Base-by-base conservation (phyloP, 1,140 invertebrate species). In the Parasteatoda tepidariorum region DNA sequence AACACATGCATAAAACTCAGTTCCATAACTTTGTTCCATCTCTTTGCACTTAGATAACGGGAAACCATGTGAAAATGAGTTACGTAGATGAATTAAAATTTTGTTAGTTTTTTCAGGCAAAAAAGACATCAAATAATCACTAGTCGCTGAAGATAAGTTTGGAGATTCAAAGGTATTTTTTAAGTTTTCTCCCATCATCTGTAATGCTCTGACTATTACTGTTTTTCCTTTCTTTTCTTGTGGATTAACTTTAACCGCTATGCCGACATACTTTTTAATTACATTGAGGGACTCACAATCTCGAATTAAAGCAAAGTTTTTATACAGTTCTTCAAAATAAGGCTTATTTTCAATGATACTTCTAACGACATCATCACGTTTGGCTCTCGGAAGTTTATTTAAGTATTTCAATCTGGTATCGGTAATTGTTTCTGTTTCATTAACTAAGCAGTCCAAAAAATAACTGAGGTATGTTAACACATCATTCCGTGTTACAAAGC, bases 141-240 rank as follows among this genome's bases (percentile, higher is more conserved):
- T 15, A 9, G 55, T 73, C 2, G 22, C 9, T n/a, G 7, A 7
- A 18, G 70, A 73, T 28, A 73, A 28, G 11, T 73, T 73, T n/a
- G 70, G 70, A 59, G 48, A 57, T 57, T 57, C 48, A 18, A 73
- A n/a, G 15, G 70, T 73, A 28, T 57, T 33, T 31, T 73, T 73
- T n/a, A 73, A 73, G 31, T 73, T n/a, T 30, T 73, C 70, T 7
- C 70, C 70, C 2, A 55, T 57, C 4, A 73, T 28, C 30, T 73
- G 48, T 22, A 73, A 30, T 15, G 28, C n/a, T 38, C 48, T 73
- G 41, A 31, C 30, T 31, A 73, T 30, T 26, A 57, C 28, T 22
- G 34, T 33, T 0, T 4, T 22, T 34, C n/a, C 71, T 15, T 61
- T 24, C 24, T 48, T 24, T 59, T 55, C n/a, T 4, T 59, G 33